Conservation (phyloP, 1,140 invertebrate genomes). For the Ceratina australensis region DNA sequence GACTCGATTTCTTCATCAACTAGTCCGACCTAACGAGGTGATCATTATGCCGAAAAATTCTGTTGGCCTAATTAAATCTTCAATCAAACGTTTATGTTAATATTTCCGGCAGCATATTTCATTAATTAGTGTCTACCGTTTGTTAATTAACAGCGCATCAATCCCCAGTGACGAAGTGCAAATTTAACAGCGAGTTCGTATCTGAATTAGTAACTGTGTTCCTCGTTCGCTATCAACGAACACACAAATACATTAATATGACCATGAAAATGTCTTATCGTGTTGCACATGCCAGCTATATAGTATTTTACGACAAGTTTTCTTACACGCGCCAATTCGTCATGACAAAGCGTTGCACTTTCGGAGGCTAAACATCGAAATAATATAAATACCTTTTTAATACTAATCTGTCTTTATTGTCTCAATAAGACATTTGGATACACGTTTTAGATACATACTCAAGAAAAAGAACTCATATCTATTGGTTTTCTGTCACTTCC, state of each 20-base stretch:
- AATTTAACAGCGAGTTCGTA: neutral
- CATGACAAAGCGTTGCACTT: slow-evolving; percentile 22
- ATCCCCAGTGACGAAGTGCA: neutral
- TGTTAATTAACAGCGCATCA: neutral
- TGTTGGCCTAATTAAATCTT: neutral
- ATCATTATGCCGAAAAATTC: neutral
- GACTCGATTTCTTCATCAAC: neutral
- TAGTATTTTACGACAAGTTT: slow-evolving; percentile 13
- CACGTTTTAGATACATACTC: neutral
- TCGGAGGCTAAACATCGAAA: neutral
- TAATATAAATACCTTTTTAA: neutral
- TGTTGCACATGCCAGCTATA: neutral
- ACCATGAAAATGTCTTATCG: slow-evolving; percentile 53
- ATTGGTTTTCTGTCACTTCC: neutral
- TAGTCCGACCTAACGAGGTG: neutral
- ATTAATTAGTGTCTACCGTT: neutral
- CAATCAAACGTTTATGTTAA: neutral
- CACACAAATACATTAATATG: neutral
- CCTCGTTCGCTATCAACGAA: neutral
- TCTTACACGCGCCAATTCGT: neutral
- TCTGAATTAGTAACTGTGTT: neutral
- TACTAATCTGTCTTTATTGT: neutral
- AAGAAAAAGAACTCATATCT: neutral
- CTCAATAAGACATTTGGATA: neutral
- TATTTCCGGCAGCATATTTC: neutral